Conservation (phyloP, 1,140 invertebrate species). For the Pectinophora gossypiella region DNA sequence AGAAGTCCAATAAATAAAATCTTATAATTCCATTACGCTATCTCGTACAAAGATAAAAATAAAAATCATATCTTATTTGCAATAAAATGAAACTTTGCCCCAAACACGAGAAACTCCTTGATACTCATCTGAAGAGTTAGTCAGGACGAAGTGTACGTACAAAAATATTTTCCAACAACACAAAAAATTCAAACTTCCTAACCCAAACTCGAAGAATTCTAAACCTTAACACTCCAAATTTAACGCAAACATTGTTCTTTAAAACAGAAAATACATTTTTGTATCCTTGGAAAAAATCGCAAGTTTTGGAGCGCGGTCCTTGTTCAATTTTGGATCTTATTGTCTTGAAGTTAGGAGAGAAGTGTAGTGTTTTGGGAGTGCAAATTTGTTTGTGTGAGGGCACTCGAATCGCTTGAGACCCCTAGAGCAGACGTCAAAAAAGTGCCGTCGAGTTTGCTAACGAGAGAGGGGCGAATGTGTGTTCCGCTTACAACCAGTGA, state of each 20-base stretch:
- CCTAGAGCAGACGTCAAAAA: constrained; percentile 65
- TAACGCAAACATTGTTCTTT: constrained; percentile 11
- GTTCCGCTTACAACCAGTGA: constrained; percentile 36
- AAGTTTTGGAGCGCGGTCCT: not conserved
- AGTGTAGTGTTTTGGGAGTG: constrained; percentile 21
- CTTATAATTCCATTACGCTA: not conserved
- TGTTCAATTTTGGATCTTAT: constrained; percentile 37
- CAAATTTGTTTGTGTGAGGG: constrained; percentile 22
- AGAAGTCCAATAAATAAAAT: not conserved
- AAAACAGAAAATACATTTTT: not conserved
- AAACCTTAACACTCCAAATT: constrained; percentile 19
- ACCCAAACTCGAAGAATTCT: constrained; percentile 22
- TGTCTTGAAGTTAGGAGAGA: constrained; percentile 25
- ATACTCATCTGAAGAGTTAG: constrained; percentile 57
- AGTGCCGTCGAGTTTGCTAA: constrained; percentile 57
- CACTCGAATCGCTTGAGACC: constrained; percentile 48
- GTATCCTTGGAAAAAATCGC: constrained; percentile 8
- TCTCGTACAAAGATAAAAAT: constrained; percentile 1
- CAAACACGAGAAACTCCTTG: constrained; percentile 41
- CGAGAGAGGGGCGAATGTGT: constrained; percentile 50
- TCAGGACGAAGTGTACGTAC: constrained; percentile 35
- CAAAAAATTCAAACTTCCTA: not conserved
- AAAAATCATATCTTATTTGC: constrained; percentile 5
- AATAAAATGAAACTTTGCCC: constrained; percentile 5
- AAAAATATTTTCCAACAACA: constrained; percentile 33